These are phyloP conservation scores for Lottia scabra DNA, from an alignment of 2,888 invertebrate genomes.

Conservation along the genomic window DNA sequence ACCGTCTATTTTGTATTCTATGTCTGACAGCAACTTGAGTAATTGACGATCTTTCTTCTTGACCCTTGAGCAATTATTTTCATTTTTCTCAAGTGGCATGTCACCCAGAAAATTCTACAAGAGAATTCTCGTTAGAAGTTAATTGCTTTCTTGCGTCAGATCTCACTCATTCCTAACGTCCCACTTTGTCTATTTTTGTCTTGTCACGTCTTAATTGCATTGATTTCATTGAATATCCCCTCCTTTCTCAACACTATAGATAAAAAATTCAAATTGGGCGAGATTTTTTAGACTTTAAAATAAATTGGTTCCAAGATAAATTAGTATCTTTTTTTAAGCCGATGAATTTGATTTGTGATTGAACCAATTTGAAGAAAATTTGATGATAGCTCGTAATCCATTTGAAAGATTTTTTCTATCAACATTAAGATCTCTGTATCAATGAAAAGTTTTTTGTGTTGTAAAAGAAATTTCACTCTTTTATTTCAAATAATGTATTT, in stretches of 20 bases:
- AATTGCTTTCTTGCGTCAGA: background rate
- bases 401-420: too few relatives aligned
- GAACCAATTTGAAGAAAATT: too few relatives aligned
- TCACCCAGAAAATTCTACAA: background rate
- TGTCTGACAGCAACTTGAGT: background rate
- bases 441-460: too few relatives aligned
- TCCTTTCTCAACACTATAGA: background rate
- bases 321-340: too few relatives aligned
- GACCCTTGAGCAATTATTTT: background rate
- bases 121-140: conserved; percentile 4
- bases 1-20: background rate
- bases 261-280: background rate
- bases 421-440: too few relatives aligned
- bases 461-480: too few relatives aligned
- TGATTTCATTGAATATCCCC: background rate
- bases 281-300: too few relatives aligned
- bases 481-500: too few relatives aligned
- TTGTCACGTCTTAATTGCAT: background rate
- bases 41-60: conserved; percentile 2
- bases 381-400: too few relatives aligned
- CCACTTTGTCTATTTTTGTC: background rate
- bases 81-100: conserved; percentile 1
- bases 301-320: too few relatives aligned
- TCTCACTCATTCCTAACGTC: background rate
- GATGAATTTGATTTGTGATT: too few relatives aligned